Percentiles rank a stretch among this genome's conserved stretches.
These are phyloP conservation scores for Leptosomus discolor DNA, from an alignment of 2,113 vertebrate species.

Conservation along the genomic window DNA sequence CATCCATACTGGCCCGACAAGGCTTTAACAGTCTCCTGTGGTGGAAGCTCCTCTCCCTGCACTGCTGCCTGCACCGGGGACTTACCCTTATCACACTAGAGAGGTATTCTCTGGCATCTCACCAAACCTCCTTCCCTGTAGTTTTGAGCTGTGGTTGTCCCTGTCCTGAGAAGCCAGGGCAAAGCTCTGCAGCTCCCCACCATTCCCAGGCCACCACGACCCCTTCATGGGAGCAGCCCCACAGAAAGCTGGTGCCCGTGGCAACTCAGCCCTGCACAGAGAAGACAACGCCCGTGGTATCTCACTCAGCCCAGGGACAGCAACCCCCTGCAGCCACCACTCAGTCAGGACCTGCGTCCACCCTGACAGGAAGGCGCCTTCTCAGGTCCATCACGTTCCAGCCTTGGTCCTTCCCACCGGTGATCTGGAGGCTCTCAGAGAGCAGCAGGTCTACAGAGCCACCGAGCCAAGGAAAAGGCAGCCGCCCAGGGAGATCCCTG, in stretches of 20 bases:
- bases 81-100: background rate
- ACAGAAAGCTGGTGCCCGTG: fast-evolving
- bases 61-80: fast-evolving
- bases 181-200: background rate
- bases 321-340: fast-evolving
- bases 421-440: fast-evolving
- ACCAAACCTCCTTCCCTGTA: background rate
- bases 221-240: fast-evolving
- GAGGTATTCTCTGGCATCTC: background rate
- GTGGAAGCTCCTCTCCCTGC: background rate
- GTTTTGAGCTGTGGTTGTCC: background rate
- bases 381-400: background rate
- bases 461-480: background rate
- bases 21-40: background rate
- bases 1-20: fast-evolving
- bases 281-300: background rate
- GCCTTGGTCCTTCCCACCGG: background rate
- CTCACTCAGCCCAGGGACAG: background rate
- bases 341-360: background rate
- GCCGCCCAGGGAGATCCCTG: background rate
- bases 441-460: background rate
- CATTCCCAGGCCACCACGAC: fast-evolving
- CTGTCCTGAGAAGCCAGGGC: background rate
- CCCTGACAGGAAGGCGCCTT: fast-evolving
- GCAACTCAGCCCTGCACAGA: background rate